These are phyloP conservation scores for Ammodytes marinus DNA, from an alignment of 2,113 vertebrate species.

Conservation along the genomic window DNA sequence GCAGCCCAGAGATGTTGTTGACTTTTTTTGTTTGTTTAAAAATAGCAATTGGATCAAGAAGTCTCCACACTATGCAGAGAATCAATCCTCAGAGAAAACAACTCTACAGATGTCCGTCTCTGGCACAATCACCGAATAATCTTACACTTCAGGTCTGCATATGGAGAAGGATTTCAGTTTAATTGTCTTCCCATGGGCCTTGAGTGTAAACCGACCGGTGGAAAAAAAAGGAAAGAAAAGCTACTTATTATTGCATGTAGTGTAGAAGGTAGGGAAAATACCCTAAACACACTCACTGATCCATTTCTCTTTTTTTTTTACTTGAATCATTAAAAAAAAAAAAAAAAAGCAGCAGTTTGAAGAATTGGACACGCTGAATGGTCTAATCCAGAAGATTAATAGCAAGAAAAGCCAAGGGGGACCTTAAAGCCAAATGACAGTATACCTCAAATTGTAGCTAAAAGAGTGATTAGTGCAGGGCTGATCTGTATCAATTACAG, in stretches of 20 bases:
- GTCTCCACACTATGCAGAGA: too few relatives aligned
- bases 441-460: conserved; percentile 77
- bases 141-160: background rate
- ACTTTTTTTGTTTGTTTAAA: background rate
- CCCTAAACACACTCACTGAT: conserved; percentile 43
- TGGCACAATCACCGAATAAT: background rate
- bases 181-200: conserved; percentile 20
- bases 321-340: conserved; percentile 50
- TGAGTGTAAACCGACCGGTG: conserved; percentile 12
- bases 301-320: conserved; percentile 25
- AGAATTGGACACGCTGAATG: conserved; percentile 71
- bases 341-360: conserved; percentile 19
- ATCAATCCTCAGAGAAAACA: background rate
- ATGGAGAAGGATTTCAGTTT: conserved; percentile 20
- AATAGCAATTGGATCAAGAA: background rate
- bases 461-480: conserved; percentile 80
- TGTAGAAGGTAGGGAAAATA: conserved; percentile 22
- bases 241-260: conserved; percentile 11
- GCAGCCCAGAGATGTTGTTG: background rate
- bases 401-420: conserved; percentile 73
- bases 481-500: conserved; percentile 82
- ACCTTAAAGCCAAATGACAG: conserved; percentile 76
- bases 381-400: conserved; percentile 80
- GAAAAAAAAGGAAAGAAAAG: conserved; percentile 37
- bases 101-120: background rate